Evolutionary conservation across 1,140 invertebrate species (phyloP).

Genomic region (Lucilia cuprina): DNA sequence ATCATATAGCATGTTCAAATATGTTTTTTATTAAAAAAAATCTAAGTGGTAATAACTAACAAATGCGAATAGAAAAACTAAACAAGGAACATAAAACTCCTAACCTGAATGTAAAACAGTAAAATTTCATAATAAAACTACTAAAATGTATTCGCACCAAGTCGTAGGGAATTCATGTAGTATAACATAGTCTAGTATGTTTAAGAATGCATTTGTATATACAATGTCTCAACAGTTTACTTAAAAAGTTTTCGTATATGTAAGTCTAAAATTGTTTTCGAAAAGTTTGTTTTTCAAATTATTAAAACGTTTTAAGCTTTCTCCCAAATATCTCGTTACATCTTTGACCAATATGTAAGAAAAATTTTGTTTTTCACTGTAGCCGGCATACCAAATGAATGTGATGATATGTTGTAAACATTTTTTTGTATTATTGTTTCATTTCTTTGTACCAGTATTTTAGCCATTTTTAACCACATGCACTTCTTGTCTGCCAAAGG

Average conservation of each 20-base stretch:
- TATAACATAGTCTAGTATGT: not conserved
- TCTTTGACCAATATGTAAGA: no score
- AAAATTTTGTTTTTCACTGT: no score
- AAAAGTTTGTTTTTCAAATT: no score
- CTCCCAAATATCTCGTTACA: no score
- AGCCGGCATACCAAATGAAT: no score
- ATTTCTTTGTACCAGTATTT: not conserved
- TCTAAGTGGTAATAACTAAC: not conserved
- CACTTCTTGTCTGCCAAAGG: no score
- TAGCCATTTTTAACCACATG: not conserved
- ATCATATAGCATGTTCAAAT: constrained; percentile 40
- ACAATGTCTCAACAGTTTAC: not conserved
- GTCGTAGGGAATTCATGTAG: not conserved
- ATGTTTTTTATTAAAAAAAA: constrained; percentile 46
- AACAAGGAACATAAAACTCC: not conserved
- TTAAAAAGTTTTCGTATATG: not conserved
- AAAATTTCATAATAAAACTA: not conserved
- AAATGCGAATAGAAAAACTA: not conserved
- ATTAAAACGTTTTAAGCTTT: no score
- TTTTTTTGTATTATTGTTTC: not conserved
- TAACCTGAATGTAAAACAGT: constrained; percentile 16
- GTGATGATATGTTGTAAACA: not conserved
- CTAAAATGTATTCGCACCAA: not conserved
- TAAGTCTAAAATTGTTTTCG: no score
- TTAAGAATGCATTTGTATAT: not conserved